phyloP scores from a whole-genome alignment of 2,888 invertebrate species.

The Cheiracanthium punctorium region DNA sequence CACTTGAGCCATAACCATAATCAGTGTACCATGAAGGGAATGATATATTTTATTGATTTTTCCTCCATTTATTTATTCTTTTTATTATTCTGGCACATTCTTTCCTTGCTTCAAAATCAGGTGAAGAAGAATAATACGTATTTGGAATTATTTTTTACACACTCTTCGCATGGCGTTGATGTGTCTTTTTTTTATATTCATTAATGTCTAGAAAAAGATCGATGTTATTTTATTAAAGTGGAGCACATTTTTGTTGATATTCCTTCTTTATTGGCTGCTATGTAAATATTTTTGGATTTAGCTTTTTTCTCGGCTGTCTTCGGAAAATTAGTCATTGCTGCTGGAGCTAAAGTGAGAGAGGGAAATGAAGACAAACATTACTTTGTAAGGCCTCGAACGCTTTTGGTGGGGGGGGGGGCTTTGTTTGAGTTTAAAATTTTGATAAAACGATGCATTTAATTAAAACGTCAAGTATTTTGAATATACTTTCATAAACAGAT shows the following conservation, averaged over 20 bases:
- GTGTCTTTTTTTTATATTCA: neutral
- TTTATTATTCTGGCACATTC: neutral
- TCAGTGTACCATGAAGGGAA: conserved; percentile 43
- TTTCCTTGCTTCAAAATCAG: neutral
- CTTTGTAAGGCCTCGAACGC: too few species aligned
- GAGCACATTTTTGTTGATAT: neutral
- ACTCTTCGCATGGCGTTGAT: too few species aligned
- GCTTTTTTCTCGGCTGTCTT: too few species aligned
- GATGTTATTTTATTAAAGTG: neutral
- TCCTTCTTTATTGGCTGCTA: neutral
- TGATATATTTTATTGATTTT: conserved; percentile 12
- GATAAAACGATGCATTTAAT: too few species aligned
- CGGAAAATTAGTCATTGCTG: too few species aligned
- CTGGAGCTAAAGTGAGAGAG: too few species aligned
- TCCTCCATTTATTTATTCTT: neutral
- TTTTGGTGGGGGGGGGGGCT: too few species aligned
- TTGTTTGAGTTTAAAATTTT: too few species aligned
- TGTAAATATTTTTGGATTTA: too few species aligned
- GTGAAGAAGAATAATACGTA: neutral
- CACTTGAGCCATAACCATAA: conserved; percentile 49
- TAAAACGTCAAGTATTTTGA: too few species aligned
- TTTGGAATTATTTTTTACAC: neutral
- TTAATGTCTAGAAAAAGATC: neutral
- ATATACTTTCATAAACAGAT: too few species aligned
- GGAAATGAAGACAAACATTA: too few species aligned